phyloP scores from a whole-genome alignment of 2,113 vertebrate species.

The Geococcyx californianus region DNA sequence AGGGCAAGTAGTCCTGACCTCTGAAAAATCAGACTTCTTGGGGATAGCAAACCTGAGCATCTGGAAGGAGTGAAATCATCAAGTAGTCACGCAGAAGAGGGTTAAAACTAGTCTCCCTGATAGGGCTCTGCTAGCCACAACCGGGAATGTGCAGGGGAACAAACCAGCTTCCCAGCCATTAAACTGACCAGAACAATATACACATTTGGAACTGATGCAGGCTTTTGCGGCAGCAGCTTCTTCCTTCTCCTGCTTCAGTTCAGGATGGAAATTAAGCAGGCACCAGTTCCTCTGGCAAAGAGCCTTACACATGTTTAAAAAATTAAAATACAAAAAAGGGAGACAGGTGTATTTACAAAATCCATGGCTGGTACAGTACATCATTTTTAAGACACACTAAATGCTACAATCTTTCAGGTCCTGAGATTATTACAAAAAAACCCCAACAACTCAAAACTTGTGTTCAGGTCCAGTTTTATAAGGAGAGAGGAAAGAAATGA shows the following conservation, averaged over 20 bases:
- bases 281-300: conserved; percentile 73
- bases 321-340: conserved; percentile 82
- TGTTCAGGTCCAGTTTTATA: conserved; percentile 80
- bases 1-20: not conserved
- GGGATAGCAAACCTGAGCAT: conserved; percentile 45
- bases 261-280: conserved; percentile 73
- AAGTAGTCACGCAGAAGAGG: conserved; percentile 20
- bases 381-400: conserved; percentile 87
- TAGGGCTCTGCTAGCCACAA: not conserved
- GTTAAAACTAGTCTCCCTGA: conserved; percentile 23
- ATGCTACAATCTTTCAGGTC: conserved; percentile 87
- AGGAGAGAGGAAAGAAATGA: conserved; percentile 67
- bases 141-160: not conserved
- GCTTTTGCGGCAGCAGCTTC: conserved; percentile 73
- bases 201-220: conserved; percentile 41
- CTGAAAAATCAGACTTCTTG: not conserved
- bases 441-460: conserved; percentile 73
- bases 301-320: conserved; percentile 74
- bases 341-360: conserved; percentile 84
- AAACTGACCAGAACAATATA: conserved; percentile 24
- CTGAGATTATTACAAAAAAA: conserved; percentile 83
- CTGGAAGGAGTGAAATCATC: conserved; percentile 12
- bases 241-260: conserved; percentile 69
- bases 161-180: not conserved
- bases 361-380: conserved; percentile 87